phyloP scores from a whole-genome alignment of 2,888 invertebrate genomes.

The Zele albiditarsus region DNA sequence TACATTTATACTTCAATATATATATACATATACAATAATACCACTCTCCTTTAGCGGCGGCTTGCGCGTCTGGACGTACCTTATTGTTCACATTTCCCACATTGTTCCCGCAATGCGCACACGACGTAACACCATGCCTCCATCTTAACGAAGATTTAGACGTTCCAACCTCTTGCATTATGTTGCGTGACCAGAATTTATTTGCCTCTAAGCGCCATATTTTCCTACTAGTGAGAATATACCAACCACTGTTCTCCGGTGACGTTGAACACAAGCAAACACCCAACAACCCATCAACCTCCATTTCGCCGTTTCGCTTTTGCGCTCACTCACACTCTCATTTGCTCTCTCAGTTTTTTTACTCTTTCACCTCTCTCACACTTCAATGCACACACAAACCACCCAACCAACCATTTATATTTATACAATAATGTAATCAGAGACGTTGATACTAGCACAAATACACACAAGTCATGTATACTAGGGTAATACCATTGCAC shows the following conservation, averaged over 20 bases:
- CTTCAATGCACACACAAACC: background rate
- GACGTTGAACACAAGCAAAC: constrained; percentile 22
- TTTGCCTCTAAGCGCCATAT: constrained; percentile 56
- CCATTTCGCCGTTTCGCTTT: background rate
- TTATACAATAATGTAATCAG: constrained; percentile 32
- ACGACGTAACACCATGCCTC: constrained; percentile 44
- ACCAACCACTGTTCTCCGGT: constrained; percentile 16
- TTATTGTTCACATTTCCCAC: constrained; percentile 55
- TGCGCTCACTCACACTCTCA: background rate
- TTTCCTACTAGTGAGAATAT: constrained; percentile 38
- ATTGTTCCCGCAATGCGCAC: constrained; percentile 54
- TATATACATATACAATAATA: constrained; percentile 14
- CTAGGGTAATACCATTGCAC: background rate
- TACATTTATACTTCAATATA: constrained; percentile 17
- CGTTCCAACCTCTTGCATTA: constrained; percentile 62
- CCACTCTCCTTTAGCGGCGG: background rate
- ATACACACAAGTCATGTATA: constrained; percentile 15
- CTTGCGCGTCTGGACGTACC: constrained; percentile 27
- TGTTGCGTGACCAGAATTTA: constrained; percentile 67
- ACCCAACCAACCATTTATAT: constrained; percentile 18
- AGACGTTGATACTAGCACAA: constrained; percentile 14
- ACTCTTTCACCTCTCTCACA: background rate
- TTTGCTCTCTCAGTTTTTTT: background rate
- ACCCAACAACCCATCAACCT: background rate
- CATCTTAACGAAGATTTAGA: constrained; percentile 65